These are phyloP conservation scores for Pygoscelis adeliae DNA, from an alignment of 2,113 vertebrate species.

Conservation along the genomic window DNA sequence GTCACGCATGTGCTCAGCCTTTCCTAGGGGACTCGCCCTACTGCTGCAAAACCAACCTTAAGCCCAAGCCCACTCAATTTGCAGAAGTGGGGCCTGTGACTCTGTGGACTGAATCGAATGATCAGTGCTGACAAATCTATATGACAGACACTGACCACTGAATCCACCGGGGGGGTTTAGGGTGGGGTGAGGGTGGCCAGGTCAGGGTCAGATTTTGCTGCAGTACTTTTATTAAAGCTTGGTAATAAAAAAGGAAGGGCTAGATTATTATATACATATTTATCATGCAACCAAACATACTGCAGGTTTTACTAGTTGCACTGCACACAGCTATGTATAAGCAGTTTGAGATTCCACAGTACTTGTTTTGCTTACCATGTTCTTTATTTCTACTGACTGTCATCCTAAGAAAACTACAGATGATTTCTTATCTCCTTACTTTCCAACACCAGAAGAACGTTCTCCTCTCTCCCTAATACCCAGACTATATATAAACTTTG, in stretches of 20 bases:
- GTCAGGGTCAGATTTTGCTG: not conserved
- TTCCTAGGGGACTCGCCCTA: not conserved
- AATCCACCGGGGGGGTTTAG: not conserved
- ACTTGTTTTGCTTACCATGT: not conserved
- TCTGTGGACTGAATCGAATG: not conserved
- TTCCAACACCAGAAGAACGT: not conserved
- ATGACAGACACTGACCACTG: not conserved
- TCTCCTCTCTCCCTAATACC: not conserved
- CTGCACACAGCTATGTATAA: not conserved
- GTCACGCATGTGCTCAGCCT: not conserved
- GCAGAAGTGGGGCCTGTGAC: rapidly evolving
- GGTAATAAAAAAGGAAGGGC: not conserved
- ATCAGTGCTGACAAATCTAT: not conserved
- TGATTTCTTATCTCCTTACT: not conserved
- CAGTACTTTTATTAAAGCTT: not conserved
- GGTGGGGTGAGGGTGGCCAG: not conserved
- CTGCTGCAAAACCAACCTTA: not conserved
- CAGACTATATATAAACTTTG: not conserved
- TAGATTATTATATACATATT: not conserved
- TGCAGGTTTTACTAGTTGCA: not conserved
- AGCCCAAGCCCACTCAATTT: not conserved
- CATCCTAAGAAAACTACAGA: not conserved
- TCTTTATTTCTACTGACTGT: not conserved
- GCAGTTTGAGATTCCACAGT: not conserved
- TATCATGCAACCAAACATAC: not conserved